Percentiles rank a stretch among this genome's conserved stretches.
Evolutionary conservation across 2,797 vertebrate genomes (phyloP).

Genomic region (Eulemur coronatus): DNA sequence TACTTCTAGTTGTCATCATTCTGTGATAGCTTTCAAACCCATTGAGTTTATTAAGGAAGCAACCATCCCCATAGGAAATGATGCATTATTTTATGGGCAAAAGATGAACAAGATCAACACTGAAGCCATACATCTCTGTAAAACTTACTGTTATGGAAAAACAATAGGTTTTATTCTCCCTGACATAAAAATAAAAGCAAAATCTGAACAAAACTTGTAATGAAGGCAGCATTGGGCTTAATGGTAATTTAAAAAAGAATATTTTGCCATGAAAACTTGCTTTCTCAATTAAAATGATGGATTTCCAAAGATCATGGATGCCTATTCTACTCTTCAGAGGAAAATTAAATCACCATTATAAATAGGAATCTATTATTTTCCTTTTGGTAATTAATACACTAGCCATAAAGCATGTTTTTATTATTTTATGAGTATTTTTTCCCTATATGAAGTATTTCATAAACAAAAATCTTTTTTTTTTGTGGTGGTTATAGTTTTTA

Average conservation of each 20-base stretch:
- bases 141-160: background rate
- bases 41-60: background rate
- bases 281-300: background rate
- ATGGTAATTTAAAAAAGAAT: background rate
- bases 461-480: background rate
- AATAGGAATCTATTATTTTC: background rate
- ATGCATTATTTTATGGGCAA: constrained; percentile 20
- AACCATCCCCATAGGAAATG: background rate
- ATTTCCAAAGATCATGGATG: background rate
- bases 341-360: background rate
- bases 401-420: background rate
- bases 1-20: background rate
- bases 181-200: constrained; percentile 1
- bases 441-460: constrained; percentile 4
- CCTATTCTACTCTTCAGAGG: background rate
- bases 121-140: background rate
- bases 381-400: background rate
- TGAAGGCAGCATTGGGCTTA: background rate
- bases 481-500: background rate
- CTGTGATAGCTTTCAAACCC: background rate
- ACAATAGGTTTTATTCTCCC: background rate
- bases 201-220: background rate
- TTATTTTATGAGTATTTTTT: background rate
- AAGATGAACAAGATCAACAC: background rate
- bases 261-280: background rate